Evolutionary conservation across 2,888 invertebrate species (phyloP).

Genomic region (Cyclophora albipunctata): DNA sequence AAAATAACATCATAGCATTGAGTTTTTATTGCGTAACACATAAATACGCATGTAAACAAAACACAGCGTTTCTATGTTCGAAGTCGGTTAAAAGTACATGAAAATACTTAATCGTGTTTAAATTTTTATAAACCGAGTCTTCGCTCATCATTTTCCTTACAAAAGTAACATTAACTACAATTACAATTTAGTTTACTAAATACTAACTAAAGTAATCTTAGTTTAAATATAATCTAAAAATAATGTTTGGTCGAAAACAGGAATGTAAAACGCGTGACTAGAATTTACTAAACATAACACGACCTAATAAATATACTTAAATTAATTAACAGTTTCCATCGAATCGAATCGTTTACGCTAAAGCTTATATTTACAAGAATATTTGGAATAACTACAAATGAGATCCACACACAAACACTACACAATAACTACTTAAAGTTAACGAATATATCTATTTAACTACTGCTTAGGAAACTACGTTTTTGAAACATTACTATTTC

Average conservation of each 20-base stretch:
- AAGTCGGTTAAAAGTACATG: too few relatives aligned
- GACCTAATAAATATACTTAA: constrained; percentile 64
- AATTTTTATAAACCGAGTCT: too few relatives aligned
- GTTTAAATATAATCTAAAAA: constrained; percentile 11
- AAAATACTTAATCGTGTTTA: too few relatives aligned
- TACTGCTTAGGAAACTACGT: not conserved
- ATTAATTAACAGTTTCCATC: constrained; percentile 50
- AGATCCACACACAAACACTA: constrained; percentile 55
- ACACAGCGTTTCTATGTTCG: too few relatives aligned
- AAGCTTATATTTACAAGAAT: constrained; percentile 22
- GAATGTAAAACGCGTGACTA: constrained; percentile 75
- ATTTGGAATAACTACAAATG: constrained; percentile 51
- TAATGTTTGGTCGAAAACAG: constrained; percentile 73
- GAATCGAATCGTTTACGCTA: constrained; percentile 31
- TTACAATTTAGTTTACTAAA: too few relatives aligned
- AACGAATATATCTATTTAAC: constrained; percentile 11
- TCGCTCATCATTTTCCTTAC: not conserved
- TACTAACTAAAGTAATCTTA: not conserved
- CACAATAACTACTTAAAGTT: constrained; percentile 6
- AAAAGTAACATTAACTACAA: not conserved
- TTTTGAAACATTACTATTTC: too few relatives aligned
- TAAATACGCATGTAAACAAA: too few relatives aligned
- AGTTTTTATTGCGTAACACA: too few relatives aligned
- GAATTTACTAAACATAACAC: constrained; percentile 75
- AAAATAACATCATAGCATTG: too few relatives aligned